A percentile compares a stretch with the other conserved stretches of the same genome.
Evolutionary conservation across 2,888 invertebrate genomes (phyloP).

Genomic region (Pemphredon lugubris): DNA sequence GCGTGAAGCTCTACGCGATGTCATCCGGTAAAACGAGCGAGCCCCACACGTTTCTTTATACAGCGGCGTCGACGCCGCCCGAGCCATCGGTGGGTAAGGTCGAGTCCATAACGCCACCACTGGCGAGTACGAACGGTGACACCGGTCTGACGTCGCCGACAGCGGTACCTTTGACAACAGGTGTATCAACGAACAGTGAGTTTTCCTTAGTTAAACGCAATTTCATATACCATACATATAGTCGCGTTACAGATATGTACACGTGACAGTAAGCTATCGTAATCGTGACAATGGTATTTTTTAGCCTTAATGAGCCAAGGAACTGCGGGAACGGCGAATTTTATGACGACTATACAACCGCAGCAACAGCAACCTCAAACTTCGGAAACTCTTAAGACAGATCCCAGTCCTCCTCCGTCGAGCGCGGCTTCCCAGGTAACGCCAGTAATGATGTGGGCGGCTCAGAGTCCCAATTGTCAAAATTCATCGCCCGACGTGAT

Average conservation of each 20-base stretch:
- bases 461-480: slow-evolving; percentile 65
- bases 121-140: slow-evolving; percentile 78
- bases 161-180: slow-evolving; percentile 63
- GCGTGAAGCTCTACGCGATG: slow-evolving; percentile 89
- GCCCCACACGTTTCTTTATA: slow-evolving; percentile 92
- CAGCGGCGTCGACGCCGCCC: slow-evolving; percentile 78
- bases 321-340: slow-evolving; percentile 62
- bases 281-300: no score
- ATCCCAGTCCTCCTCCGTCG: slow-evolving; percentile 74
- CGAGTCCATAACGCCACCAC: slow-evolving; percentile 67
- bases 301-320: slow-evolving; percentile 71
- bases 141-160: slow-evolving; percentile 63
- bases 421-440: slow-evolving; percentile 68
- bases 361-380: slow-evolving; percentile 52
- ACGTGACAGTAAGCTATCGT: no score
- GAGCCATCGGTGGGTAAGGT: slow-evolving; percentile 75
- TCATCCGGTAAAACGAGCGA: slow-evolving; percentile 94
- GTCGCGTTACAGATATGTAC: no score
- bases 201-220: slow-evolving; percentile 14
- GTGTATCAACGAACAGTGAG: slow-evolving; percentile 69
- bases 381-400: slow-evolving; percentile 73
- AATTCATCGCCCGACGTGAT: slow-evolving; percentile 84
- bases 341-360: slow-evolving; percentile 61
- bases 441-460: slow-evolving; percentile 77
- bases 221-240: no score